Percentiles rank a stretch among this genome's conserved stretches.
These are phyloP conservation scores for Drosophila anomelani DNA, from an alignment of 2,888 invertebrate genomes.

Conservation along the genomic window DNA sequence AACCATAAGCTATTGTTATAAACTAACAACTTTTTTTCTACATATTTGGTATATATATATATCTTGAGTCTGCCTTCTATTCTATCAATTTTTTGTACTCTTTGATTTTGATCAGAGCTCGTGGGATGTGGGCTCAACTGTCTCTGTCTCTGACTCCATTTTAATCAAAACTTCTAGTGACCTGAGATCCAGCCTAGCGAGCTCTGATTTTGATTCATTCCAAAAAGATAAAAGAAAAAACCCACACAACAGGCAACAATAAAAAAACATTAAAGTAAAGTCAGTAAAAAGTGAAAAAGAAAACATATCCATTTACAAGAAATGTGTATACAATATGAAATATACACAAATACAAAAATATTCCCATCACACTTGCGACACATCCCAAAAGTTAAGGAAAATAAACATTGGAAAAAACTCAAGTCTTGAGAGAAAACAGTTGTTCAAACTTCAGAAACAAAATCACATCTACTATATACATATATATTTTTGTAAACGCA, in stretches of 20 bases:
- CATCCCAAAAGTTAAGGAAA: slow-evolving; percentile 13
- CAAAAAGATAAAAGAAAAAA: neutral
- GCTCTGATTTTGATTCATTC: slow-evolving; percentile 26
- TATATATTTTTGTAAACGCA: slow-evolving; percentile 39
- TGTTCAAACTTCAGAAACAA: slow-evolving; percentile 26
- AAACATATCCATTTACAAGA: slow-evolving; percentile 45
- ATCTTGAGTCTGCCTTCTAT: slow-evolving; percentile 29
- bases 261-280: slow-evolving; percentile 3
- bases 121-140: too few species aligned
- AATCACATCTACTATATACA: slow-evolving; percentile 6
- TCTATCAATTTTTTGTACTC: neutral
- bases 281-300: slow-evolving; percentile 12
- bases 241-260: neutral
- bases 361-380: slow-evolving; percentile 22
- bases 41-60: too few species aligned
- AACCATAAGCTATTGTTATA: neutral
- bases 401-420: neutral
- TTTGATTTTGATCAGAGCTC: slow-evolving; percentile 4
- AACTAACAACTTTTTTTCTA: neutral
- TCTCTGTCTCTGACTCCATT: neutral
- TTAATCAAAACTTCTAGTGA: neutral
- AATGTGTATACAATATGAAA: slow-evolving; percentile 27
- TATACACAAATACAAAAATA: too few species aligned
- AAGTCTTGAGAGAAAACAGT: slow-evolving; percentile 24
- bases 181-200: neutral